phyloP scores from a whole-genome alignment of 2,797 vertebrate genomes.

The Cynopterus sphinx region DNA sequence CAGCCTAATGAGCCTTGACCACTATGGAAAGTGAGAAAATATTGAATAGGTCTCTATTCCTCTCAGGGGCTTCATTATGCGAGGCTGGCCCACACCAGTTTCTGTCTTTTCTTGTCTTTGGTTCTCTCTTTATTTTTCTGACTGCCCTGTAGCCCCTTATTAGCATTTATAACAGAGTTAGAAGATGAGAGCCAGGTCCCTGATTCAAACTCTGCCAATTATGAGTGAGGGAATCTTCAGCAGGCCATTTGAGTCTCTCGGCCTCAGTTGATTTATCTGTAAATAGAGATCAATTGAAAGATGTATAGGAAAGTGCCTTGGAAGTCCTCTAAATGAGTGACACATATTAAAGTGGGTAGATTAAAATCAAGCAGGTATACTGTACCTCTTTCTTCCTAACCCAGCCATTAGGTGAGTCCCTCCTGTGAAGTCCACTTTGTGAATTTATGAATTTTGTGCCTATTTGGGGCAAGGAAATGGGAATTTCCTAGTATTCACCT shows the following conservation, averaged over 20 bases:
- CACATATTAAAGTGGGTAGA: neutral
- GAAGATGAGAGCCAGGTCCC: neutral
- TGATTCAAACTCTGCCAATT: neutral
- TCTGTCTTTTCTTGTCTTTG: neutral
- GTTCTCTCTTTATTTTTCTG: neutral
- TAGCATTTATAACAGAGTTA: neutral
- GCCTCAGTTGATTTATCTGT: neutral
- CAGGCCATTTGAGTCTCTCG: neutral
- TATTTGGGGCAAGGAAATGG: constrained; percentile 4
- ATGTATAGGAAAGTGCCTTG: neutral
- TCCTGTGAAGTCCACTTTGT: neutral
- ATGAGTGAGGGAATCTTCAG: neutral
- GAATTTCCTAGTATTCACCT: neutral
- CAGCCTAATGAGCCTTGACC: neutral
- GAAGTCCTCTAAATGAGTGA: neutral
- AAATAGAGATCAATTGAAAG: neutral
- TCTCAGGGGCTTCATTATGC: neutral
- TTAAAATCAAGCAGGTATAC: neutral
- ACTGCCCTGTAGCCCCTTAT: neutral
- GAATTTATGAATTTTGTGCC: neutral
- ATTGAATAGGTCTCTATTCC: neutral
- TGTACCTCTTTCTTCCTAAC: neutral
- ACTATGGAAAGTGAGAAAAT: neutral
- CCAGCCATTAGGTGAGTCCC: neutral
- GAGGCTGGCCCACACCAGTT: neutral